phyloP scores from a whole-genome alignment of 2,113 vertebrate genomes.

The Antennarius striatus region DNA sequence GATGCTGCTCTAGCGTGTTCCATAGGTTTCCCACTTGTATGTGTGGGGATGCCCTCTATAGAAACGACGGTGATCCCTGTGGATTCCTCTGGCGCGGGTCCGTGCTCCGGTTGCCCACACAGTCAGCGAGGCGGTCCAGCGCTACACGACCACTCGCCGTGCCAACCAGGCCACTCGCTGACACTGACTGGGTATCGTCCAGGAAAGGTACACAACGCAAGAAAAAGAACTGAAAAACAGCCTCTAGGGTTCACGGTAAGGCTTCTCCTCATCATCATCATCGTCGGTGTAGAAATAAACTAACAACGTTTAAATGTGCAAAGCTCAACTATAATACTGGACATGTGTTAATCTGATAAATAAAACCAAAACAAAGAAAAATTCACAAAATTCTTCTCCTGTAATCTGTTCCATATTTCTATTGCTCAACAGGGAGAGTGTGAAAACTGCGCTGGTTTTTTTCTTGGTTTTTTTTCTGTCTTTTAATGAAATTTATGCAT shows the following conservation, averaged over 20 bases:
- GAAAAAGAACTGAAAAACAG: too few species aligned
- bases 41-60: conserved; percentile 52
- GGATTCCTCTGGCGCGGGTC: conserved; percentile 67
- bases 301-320: too few species aligned
- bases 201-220: conserved; percentile 50
- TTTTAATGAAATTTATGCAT: conserved; percentile 51
- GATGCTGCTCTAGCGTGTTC: neutral
- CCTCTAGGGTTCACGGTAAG: conserved; percentile 55
- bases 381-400: conserved; percentile 15
- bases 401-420: conserved; percentile 42
- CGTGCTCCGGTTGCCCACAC: conserved; percentile 51
- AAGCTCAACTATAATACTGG: neutral
- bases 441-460: conserved; percentile 36
- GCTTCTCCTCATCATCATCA: too few species aligned
- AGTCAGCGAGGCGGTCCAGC: conserved; percentile 41
- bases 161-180: conserved; percentile 68
- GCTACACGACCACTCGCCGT: conserved; percentile 34
- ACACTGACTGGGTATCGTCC: conserved; percentile 62
- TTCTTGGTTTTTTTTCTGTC: conserved; percentile 26
- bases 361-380: conserved; percentile 44
- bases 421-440: conserved; percentile 35
- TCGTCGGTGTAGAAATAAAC: too few species aligned
- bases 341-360: conserved; percentile 35
- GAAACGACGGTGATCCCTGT: conserved; percentile 56
- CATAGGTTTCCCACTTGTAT: too few species aligned